Percentiles rank a stretch among this genome's conserved stretches.
Conservation (phyloP, 2,888 invertebrate species). For the Nemoura dubitans region DNA sequence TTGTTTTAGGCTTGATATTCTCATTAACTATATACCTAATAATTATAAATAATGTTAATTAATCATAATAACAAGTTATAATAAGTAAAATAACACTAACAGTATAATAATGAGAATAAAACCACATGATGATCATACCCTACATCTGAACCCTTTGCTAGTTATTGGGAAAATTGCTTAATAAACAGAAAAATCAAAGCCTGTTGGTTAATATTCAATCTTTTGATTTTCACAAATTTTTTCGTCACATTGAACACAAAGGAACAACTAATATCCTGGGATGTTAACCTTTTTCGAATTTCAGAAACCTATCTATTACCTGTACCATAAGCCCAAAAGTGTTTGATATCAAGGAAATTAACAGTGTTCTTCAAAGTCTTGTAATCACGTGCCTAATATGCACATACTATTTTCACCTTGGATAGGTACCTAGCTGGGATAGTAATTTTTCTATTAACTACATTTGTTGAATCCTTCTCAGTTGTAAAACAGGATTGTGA, state of each 20-base stretch:
- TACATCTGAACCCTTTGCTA: neutral
- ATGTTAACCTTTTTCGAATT: too few species aligned
- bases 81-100: neutral
- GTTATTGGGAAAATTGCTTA: neutral
- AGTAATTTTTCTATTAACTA: too few species aligned
- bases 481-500: too few species aligned
- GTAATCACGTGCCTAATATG: too few species aligned
- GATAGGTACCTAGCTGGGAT: too few species aligned
- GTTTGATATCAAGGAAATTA: too few species aligned
- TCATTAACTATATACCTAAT: constrained; percentile 43
- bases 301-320: too few species aligned
- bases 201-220: neutral
- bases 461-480: too few species aligned
- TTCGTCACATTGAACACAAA: neutral
- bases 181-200: neutral
- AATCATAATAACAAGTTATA: neutral
- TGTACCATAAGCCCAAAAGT: too few species aligned
- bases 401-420: too few species aligned
- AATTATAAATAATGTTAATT: constrained; percentile 12
- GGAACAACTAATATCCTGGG: too few species aligned
- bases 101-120: neutral
- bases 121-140: neutral
- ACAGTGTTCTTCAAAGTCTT: too few species aligned
- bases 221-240: neutral
- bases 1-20: constrained; percentile 48